Base-by-base conservation (phyloP, 2,888 invertebrate genomes). In the Neria commutata region DNA sequence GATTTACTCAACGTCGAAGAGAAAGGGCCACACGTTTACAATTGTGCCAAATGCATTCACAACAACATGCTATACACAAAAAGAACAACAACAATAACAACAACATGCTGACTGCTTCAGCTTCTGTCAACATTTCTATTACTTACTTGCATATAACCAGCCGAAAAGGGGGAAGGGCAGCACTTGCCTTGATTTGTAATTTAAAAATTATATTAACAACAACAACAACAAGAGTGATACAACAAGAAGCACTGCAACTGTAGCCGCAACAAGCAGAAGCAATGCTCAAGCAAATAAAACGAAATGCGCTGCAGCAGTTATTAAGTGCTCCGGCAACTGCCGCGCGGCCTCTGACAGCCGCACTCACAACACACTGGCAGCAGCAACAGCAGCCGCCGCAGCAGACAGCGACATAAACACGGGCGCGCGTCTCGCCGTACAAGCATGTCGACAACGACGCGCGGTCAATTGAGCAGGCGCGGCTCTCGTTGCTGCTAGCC, bases 241-340 rank as follows among this genome's bases (percentile, higher is more conserved):
- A 37, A 37, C 37, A 37, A 14, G 14, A 14, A 37, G 14, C 8
- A 37, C 37, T 29, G 29, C 29, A 29, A 11, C 29, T 8, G 11
- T 29, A 29, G 29, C 6, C 11, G 11, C 29, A 14, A 37, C 37
- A 37, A n/a, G 4, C n/a, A 37, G 37, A 10, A n/a, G n/a, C 37
- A 37, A n/a, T n/a, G n/a, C 8, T 14, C 37, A 37, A 37, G 4
- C 4, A 37, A 37, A 37, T 37, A n/a, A 37, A 37, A 37, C 8
- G 8, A 37, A 37, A 37, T 37, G 37, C 37, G 33, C 47, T 42
- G 49, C 23, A 49, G 46, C 47, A 64, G 60, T 64, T 64, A 64
- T 64, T 64, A 64, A 64, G 64, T 64, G 64, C 58, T 64, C 60
- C 60, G n/a, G n/a, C n/a, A 62, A 64, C 37, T 37, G 37, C 37